Conservation (phyloP, 1,140 invertebrate species). For the Hermatobates lingyangjiaoensis region DNA sequence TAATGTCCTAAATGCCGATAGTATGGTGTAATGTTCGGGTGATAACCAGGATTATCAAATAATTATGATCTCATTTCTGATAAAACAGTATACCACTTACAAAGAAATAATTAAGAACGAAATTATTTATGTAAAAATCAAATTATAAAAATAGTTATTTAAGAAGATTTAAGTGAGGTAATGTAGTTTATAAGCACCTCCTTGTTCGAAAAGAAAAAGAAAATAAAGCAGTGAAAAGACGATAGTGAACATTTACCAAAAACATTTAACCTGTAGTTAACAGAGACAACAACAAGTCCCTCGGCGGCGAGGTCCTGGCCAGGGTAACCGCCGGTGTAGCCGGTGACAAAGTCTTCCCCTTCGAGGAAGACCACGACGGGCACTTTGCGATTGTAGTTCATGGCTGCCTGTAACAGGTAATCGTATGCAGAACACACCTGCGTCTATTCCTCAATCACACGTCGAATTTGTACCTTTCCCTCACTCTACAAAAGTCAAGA, state of each 20-base stretch:
- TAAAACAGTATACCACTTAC: too few relatives aligned
- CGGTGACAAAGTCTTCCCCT: slow-evolving; percentile 29
- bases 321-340: slow-evolving; percentile 28
- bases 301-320: slow-evolving; percentile 44
- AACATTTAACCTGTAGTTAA: slow-evolving; percentile 40
- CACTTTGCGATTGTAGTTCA: slow-evolving; percentile 27
- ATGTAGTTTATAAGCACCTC: too few relatives aligned
- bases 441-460: not conserved
- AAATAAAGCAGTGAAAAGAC: too few relatives aligned
- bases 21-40: too few relatives aligned
- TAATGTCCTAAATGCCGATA: too few relatives aligned
- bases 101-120: too few relatives aligned
- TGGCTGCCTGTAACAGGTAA: slow-evolving; percentile 26
- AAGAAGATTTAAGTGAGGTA: too few relatives aligned
- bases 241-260: slow-evolving; percentile 29
- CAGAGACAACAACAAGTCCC: slow-evolving; percentile 39
- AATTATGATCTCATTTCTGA: too few relatives aligned
- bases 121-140: too few relatives aligned
- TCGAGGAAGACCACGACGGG: slow-evolving; percentile 38
- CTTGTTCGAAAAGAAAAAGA: too few relatives aligned
- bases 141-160: too few relatives aligned
- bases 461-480: not conserved
- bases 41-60: too few relatives aligned
- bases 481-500: not conserved
- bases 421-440: not conserved